Base-by-base conservation (phyloP, 2,888 invertebrate genomes). In the Elegia similella region DNA sequence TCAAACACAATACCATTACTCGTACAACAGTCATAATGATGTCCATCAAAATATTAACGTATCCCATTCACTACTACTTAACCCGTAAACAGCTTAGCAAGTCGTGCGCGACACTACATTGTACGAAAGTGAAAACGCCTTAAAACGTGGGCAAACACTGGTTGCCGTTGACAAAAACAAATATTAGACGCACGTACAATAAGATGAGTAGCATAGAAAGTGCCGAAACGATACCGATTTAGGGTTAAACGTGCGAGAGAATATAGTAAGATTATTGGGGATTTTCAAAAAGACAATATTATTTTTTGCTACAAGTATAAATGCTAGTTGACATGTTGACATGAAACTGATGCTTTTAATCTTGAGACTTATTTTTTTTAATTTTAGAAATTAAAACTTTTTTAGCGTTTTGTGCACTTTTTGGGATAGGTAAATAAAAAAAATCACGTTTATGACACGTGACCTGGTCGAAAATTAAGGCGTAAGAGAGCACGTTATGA, bases 91-190 rank as follows among this genome's bases (percentile, higher is more conserved):
- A 7, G 30, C n/a, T 46, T 34, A 17, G 38, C 6, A 44, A 48
- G 46, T 53, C 61, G 72, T 66, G 67, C 66, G 60, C 71, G 76
- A 73, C 62, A 67, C 76, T 78, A 81, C 80, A 47, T 66, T 63
- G 63, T 68, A 74, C 64, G 87, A 90, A 88, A 89, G 90, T 87
- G 88, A 89, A 83, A 89, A 88, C 75, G 82, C 86, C 86, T 88
- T 86, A 87, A 88, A 89, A 87, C 84, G 78, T 79, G 74, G 68
- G 70, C 76, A 78, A 78, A 78, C 72, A 73, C 78, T 76, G 76
- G 78, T 75, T 75, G 73, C 70, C 60, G 75, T 72, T 79, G 81
- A 86, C 84, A 87, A 88, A 88, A 88, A 87, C 82, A 88, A 88
- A 87, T 75, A 84, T 72, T 75, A 69, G 63, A 65, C 64, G 75